Evolutionary conservation across 2,797 vertebrate species (phyloP), one percentile per base, ranked within the genome.

Genomic region (Tokudaia tokunoshimensis): DNA sequence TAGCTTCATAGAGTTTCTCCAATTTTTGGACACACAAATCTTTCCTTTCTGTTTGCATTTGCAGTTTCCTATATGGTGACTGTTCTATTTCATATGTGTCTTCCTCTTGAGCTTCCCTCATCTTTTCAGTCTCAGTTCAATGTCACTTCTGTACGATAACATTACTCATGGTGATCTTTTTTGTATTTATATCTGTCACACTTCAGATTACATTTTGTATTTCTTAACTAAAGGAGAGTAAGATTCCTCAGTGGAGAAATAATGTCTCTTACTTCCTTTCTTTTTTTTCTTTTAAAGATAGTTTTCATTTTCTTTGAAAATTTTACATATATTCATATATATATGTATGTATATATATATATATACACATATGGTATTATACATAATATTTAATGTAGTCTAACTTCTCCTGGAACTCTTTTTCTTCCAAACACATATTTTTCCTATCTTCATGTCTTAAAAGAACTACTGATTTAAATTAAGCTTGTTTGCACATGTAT

Each of bases 201-300:
- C 1, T 67, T 83, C 47, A 70, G 63, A 55, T 92, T 41, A 67
- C 20, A 55, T 90, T 67, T 57, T 44, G 6, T 24, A 34, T 55
- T 94, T 96, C 52, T 84, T 91, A 76, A 44, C 31, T 34, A 74
- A 80, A 20, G 61, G 37, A 88, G 3, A 85, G 6, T 76, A n/a
- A 92, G 90, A 80, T 94, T 78, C 67, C 29, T 83, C 55, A 44
- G 12, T 8, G 7, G 15, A 90, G 2, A 3, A n/a, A 13, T 26
- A 34, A 19, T 24, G 0, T 24, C 3, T 81, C 50, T 70, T 70
- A 15, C 20, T 86, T n/a, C 14, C 13, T 67, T 67, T 1, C 59
- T 63, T 22, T 81, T 81, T 67, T 24, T 81, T 81, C 7, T 31
- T 52, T 70, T 37, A 70, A 52, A 52, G 12, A 86, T 47, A 65